phyloP scores from a whole-genome alignment of 2,888 invertebrate species.

The Pachymerium ferrugineum region DNA sequence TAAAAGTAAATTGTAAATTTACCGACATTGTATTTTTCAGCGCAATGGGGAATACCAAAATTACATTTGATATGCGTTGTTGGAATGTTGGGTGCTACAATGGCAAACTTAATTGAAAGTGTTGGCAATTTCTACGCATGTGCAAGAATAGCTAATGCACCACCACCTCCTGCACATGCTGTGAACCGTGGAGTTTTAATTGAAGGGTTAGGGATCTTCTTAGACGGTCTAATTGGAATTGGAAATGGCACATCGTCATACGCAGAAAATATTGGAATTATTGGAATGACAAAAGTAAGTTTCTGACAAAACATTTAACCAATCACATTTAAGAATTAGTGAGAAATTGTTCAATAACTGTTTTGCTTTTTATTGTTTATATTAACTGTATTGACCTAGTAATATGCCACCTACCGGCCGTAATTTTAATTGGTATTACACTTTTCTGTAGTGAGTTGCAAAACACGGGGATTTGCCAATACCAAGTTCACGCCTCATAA shows the following conservation, averaged over 20 bases:
- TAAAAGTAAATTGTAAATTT: no score
- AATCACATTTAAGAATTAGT: no score
- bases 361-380: background rate
- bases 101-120: conserved; percentile 74
- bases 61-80: conserved; percentile 64
- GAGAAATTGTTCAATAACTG: no score
- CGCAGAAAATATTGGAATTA: conserved; percentile 83
- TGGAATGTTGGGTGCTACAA: conserved; percentile 70
- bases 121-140: conserved; percentile 87
- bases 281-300: conserved; percentile 76
- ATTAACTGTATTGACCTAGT: no score
- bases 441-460: no score
- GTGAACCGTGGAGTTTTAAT: conserved; percentile 79
- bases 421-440: no score
- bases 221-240: conserved; percentile 79
- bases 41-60: conserved; percentile 72
- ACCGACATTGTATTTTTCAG: conserved; percentile 46
- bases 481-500: no score
- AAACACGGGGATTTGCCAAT: no score
- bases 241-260: conserved; percentile 85
- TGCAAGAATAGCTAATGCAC: conserved; percentile 61
- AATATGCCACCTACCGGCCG: no score
- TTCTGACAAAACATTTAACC: background rate
- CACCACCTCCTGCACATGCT: conserved; percentile 76
- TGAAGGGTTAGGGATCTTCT: conserved; percentile 75